Evolutionary conservation across 2,888 invertebrate genomes (phyloP).

Genomic region (Caenorhabditis auriculariae): DNA sequence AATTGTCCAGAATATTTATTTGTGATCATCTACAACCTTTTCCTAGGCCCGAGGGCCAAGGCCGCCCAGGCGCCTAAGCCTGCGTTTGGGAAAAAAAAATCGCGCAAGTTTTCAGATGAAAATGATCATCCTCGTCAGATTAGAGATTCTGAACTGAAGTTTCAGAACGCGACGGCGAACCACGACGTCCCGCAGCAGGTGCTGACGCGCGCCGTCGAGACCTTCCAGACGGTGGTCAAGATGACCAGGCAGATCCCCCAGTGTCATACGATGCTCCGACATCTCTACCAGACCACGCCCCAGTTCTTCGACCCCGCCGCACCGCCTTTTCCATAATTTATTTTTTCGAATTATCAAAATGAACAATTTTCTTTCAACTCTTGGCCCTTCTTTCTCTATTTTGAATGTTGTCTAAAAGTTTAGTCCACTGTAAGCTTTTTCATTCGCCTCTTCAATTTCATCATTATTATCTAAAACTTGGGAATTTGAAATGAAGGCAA

Average conservation of each 20-base stretch:
- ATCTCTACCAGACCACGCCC: conserved; percentile 11
- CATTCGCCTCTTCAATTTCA: too few relatives aligned
- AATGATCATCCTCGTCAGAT: too few relatives aligned
- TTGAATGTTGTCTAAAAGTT: background rate
- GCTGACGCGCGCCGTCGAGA: conserved; percentile 24
- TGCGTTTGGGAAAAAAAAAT: too few relatives aligned
- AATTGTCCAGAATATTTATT: too few relatives aligned
- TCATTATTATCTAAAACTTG: too few relatives aligned
- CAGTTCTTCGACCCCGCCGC: conserved; percentile 26
- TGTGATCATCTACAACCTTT: too few relatives aligned
- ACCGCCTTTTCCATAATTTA: conserved; percentile 4
- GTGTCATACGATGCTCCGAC: conserved; percentile 13
- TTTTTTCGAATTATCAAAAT: too few relatives aligned
- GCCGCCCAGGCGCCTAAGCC: too few relatives aligned
- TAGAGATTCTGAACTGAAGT: too few relatives aligned
- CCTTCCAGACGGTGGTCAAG: conserved; percentile 41
- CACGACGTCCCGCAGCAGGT: conserved; percentile 17
- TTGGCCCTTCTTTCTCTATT: background rate
- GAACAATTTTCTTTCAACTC: conserved; percentile 1
- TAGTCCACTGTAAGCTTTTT: too few relatives aligned
- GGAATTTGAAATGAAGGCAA: background rate
- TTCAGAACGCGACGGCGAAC: conserved; percentile 28
- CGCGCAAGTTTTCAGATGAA: too few relatives aligned
- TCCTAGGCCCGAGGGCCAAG: too few relatives aligned
- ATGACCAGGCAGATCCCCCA: conserved; percentile 25